Evolutionary conservation across 2,888 invertebrate genomes (phyloP).

Genomic region (Stictocephala bisonia): DNA sequence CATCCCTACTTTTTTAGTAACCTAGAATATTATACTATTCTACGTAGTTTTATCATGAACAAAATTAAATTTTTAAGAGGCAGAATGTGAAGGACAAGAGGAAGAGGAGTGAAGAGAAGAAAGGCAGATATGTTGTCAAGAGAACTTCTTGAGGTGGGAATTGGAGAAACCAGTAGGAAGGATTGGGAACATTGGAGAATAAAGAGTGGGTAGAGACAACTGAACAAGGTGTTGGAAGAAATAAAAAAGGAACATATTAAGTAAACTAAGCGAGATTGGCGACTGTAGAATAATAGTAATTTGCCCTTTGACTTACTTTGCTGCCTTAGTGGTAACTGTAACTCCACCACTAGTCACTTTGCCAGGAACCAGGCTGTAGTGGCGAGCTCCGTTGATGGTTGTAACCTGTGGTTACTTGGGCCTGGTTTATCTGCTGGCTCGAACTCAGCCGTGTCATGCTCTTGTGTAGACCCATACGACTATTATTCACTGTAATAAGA

Average conservation of each 20-base stretch:
- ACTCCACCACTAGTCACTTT: conserved; percentile 67
- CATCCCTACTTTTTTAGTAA: too few relatives aligned
- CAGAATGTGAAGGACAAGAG: too few relatives aligned
- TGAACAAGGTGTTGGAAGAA: not conserved
- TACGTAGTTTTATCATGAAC: too few relatives aligned
- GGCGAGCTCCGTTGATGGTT: conserved; percentile 44
- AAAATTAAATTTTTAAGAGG: too few relatives aligned
- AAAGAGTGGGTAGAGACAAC: too few relatives aligned
- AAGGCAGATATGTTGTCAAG: too few relatives aligned
- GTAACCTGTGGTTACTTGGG: conserved; percentile 45
- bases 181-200: too few relatives aligned
- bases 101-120: too few relatives aligned
- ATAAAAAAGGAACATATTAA: not conserved
- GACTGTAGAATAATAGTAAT: too few relatives aligned
- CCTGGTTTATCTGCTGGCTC: conserved; percentile 77
- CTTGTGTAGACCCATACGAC: conserved; percentile 74
- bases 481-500: conserved; percentile 58
- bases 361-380: conserved; percentile 40
- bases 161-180: too few relatives aligned
- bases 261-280: not conserved
- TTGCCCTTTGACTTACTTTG: conserved; percentile 53
- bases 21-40: too few relatives aligned
- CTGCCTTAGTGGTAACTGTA: conserved; percentile 70
- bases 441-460: conserved; percentile 85
- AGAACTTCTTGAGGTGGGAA: too few relatives aligned